Evolutionary conservation across 1,140 invertebrate species (phyloP), one percentile per base, ranked within the genome.

Genomic region (Meloidogyne floridensis): DNA sequence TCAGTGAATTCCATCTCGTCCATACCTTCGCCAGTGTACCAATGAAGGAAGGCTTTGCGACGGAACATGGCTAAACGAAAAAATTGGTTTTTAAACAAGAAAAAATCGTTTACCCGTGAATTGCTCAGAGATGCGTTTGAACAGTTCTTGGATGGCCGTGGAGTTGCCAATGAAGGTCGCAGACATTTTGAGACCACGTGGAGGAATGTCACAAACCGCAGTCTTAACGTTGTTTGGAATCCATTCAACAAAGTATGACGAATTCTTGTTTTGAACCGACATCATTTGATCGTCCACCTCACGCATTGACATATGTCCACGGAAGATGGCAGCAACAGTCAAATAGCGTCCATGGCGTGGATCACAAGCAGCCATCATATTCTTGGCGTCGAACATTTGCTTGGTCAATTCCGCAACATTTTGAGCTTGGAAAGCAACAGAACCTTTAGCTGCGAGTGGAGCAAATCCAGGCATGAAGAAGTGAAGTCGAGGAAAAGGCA

Each of bases 401-500:
- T 94, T 93, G 2, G 94, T 95, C 42, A 96, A 91, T 90, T 95
- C 95, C 18, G 95, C 94, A 0, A 97, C 95, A 9, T 95, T 94
- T 5, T 95, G 91, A 0, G 94, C 94, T 82, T 94, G 92, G 91
- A 15, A 42, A 80, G 20, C 71, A n/a, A 95, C 94, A 84, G 93
- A 93, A 70, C 91, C 91, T 83, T 95, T 92, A 54, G 95, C 94
- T 10, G 95, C 96, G 1, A 97, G 51, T 8, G 96, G 95, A 3
- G 95, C 95, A 90, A 97, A 97, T 11, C 95, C 95, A 51, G 95
- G 95, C 93, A 96, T 96, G 91, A 96, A 97, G 93, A 97, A 97
- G 91, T 97, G 95, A 7, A 97, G 93, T 87, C 96, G 93, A 47
- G 96, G 96, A 87, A 92, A 97, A 75, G 95, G 96, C 70, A 97